Base-by-base conservation (phyloP, 2,888 invertebrate genomes). In the Paralinhomoeus sp. region DNA sequence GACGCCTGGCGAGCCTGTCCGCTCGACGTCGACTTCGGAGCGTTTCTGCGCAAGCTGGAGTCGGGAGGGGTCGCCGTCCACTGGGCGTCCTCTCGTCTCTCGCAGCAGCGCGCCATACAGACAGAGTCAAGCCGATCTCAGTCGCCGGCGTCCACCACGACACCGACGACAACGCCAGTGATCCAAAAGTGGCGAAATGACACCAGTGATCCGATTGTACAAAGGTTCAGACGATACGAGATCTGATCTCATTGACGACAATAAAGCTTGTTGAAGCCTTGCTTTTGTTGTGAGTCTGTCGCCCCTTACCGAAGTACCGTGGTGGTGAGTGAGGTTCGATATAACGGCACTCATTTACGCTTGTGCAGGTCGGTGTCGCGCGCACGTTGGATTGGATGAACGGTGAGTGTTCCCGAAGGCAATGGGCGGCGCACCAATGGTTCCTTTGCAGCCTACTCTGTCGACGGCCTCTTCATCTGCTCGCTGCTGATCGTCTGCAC, bases 391-490 rank as follows among this genome's bases (percentile, higher is more conserved):
- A 37, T 24, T 42, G 37, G 39, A 48, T 48, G 48, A 48, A 48
- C 48, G 48, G 48, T 48, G n/a, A 45, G 43, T 37, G 22, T 17
- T 21, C 7, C 22, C 7, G 27, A 9, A 27, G 27, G n/a, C 5
- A n/a, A 23, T 17, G 21, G 17, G 12, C 24, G 7, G 12, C 12
- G 13, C 12, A 17, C 24, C 12, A 15, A 22, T n/a, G 5, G 13
- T 41, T 36, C n/a, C 22, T 22, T 46, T 48, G 36, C 36, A 53
- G 54, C 49, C 24, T 57, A 57, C 47, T 55, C 56, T 7, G 64
- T 67, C 54, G 67, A 67, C 53, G 67, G 67, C n/a, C 53, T 66
- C 46, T 45, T 67, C 36, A 60, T 66, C n/a, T 61, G 65, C 47
- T 57, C 62, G 23, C 54, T 67, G 18, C 51, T 67, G 41, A 52